A percentile compares a stretch with the other conserved stretches of the same genome.
Conservation (phyloP, 2,113 vertebrate genomes). For the Elaphurus davidianus region DNA sequence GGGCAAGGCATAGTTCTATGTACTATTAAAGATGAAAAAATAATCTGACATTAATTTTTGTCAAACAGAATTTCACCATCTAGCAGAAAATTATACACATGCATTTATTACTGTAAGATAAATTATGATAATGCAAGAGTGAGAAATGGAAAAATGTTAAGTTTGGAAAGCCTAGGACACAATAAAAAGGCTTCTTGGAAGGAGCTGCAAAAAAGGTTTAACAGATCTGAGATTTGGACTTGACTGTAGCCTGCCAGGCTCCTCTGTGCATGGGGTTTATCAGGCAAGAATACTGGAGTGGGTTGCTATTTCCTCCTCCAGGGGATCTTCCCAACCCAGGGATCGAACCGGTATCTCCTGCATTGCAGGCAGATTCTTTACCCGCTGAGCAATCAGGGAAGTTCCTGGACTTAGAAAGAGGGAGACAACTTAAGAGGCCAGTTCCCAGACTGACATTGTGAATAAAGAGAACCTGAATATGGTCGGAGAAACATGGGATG, state of each 20-base stretch:
- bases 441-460: background rate
- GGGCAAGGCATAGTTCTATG: background rate
- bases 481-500: background rate
- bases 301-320: background rate
- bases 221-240: background rate
- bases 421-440: background rate
- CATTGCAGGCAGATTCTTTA: background rate
- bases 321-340: background rate
- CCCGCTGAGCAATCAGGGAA: background rate
- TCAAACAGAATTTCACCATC: background rate
- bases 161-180: background rate
- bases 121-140: background rate
- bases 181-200: background rate
- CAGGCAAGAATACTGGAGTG: background rate
- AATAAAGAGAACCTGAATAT: background rate
- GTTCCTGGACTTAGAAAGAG: background rate
- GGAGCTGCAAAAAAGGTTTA: background rate
- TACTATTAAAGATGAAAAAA: background rate
- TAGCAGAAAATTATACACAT: background rate
- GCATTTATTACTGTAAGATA: background rate
- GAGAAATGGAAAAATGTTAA: background rate
- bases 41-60: constrained; percentile 15
- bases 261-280: background rate
- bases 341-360: background rate
- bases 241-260: background rate